Conservation (phyloP, 1,140 invertebrate species). For the Trinorchestia longiramus region DNA sequence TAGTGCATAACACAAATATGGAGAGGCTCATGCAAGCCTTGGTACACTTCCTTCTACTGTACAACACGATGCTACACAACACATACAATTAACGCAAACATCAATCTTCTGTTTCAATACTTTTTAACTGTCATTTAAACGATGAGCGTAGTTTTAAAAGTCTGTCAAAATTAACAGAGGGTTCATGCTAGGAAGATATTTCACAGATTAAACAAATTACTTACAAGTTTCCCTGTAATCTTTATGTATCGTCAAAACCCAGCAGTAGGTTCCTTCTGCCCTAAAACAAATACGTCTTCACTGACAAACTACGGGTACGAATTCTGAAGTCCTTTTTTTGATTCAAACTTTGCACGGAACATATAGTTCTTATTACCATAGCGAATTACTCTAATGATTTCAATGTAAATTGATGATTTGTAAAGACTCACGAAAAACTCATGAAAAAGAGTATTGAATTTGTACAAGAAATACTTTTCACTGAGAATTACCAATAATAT, state of each 20-base stretch:
- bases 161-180: too few species aligned
- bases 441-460: neutral
- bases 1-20: neutral
- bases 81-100: neutral
- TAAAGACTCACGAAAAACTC: neutral
- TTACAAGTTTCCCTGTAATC: neutral
- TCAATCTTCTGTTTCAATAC: neutral
- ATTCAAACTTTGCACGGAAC: neutral
- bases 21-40: neutral
- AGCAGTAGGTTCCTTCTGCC: neutral
- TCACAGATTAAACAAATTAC: neutral
- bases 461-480: neutral
- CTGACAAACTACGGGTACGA: neutral
- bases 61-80: neutral
- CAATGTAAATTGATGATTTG: neutral
- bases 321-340: neutral
- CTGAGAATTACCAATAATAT: neutral
- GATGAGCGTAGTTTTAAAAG: too few species aligned
- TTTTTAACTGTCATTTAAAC: neutral
- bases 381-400: neutral
- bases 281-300: neutral
- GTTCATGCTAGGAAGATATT: neutral
- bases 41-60: too few species aligned
- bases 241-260: neutral
- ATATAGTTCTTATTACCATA: neutral